Percentiles rank a stretch among this genome's conserved stretches.
These are phyloP conservation scores for Esox masquinongy DNA, from an alignment of 2,797 vertebrate species.

Conservation along the genomic window DNA sequence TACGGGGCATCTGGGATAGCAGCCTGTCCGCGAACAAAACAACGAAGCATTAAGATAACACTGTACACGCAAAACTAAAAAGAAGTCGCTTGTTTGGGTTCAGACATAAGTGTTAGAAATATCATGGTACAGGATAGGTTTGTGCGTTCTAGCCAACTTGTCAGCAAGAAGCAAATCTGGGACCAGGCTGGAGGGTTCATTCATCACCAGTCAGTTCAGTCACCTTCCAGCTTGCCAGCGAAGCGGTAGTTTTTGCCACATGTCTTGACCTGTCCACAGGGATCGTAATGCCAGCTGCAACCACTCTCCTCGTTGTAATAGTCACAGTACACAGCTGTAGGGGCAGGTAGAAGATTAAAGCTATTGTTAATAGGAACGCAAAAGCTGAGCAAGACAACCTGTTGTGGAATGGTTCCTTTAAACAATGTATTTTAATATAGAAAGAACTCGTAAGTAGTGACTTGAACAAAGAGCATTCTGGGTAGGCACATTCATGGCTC, in stretches of 20 bases:
- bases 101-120: neutral
- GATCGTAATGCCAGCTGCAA: conserved; percentile 81
- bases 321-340: conserved; percentile 83
- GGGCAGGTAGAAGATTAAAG: conserved; percentile 4
- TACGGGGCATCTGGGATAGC: conserved; percentile 80
- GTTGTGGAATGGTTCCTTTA: neutral
- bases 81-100: neutral
- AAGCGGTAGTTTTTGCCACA: conserved; percentile 67
- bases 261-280: conserved; percentile 76
- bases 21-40: conserved; percentile 66
- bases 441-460: neutral
- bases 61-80: too few species aligned
- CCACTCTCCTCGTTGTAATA: conserved; percentile 79
- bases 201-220: conserved; percentile 6
- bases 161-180: neutral
- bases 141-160: too few species aligned
- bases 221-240: conserved; percentile 81
- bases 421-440: neutral
- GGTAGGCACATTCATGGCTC: too few species aligned
- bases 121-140: neutral
- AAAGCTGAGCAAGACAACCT: too few species aligned
- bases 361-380: too few species aligned
- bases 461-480: too few species aligned
- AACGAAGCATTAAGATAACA: neutral
- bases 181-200: neutral